Base-by-base conservation (phyloP, 2,888 invertebrate species). In the Tigriopus californicus region DNA sequence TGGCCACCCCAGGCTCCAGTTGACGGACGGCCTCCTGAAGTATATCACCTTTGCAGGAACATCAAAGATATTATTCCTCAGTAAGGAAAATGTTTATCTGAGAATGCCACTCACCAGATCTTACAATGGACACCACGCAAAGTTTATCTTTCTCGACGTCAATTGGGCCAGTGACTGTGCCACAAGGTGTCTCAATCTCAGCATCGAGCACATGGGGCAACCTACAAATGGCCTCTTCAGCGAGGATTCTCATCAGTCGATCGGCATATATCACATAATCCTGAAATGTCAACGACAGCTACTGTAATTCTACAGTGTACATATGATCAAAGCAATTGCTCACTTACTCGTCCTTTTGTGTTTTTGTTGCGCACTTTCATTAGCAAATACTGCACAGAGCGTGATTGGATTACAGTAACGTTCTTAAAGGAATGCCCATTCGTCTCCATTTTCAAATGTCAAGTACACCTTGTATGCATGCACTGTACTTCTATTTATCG, bases 171-270 rank as follows among this genome's bases (percentile, higher is more conserved):
- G 11, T 40, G 22, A 44, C 41, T 12, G 15, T 41, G 11, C 59
- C 59, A 25, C 59, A 59, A 11, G 59, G 59, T 33, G 59, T 59
- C 42, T 52, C 18, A 53, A 59, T 41, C 13, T 40, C 13, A 12
- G 40, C 49, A 11, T 53, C 20, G 8, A 15, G 22, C 8, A 59
- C 41, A 18, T 15, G 40, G 22, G 59, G 59, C n/a, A 59, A 42
- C n/a, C 59, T 51, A 52, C 59, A 59, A 15, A 59, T 33, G 12
- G 59, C 59, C 41, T 59, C 59, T 52, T 59, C 59, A 6, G 49
- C 59, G n/a, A 59, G 44, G 41, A 59, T 59, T 3, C 59, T 33
- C 59, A 59, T 59, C 2, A 49, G n/a, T 11, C 59, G 51, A 51
- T 59, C 59, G 10, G 52, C 59, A 42, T 49, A 49, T 11, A 22